A percentile compares a stretch with the other conserved stretches of the same genome.
phyloP scores from a whole-genome alignment of 2,888 invertebrate genomes.

The Mayetiola destructor region DNA sequence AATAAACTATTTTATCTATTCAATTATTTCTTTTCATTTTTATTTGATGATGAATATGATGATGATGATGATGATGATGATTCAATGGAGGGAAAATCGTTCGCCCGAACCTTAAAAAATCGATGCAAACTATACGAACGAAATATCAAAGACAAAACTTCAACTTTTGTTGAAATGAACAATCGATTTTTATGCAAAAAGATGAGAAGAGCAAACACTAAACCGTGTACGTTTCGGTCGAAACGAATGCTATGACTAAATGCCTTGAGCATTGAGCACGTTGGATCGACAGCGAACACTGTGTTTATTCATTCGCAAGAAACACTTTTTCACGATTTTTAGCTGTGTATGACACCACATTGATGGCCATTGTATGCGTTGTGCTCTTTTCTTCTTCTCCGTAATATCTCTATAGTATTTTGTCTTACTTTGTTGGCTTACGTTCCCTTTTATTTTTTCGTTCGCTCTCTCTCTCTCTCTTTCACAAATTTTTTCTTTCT shows the following conservation, averaged over 20 bases:
- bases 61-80: neutral
- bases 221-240: slow-evolving; percentile 4
- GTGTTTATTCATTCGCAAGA: neutral
- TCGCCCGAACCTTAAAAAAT: too few species aligned
- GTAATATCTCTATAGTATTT: too few species aligned
- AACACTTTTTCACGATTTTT: too few species aligned
- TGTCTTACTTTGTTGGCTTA: too few species aligned
- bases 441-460: too few species aligned
- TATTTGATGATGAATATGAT: neutral
- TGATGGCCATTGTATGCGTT: too few species aligned
- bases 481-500: too few species aligned
- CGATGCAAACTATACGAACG: too few species aligned
- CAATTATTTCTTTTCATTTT: neutral
- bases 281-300: neutral
- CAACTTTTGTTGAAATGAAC: neutral
- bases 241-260: slow-evolving; percentile 9
- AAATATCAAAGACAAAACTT: neutral
- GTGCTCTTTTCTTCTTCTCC: too few species aligned
- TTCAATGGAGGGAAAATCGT: too few species aligned
- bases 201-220: neutral
- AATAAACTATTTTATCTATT: too few species aligned
- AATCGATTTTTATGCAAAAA: neutral
- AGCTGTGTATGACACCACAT: too few species aligned
- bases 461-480: neutral
- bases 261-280: neutral